A percentile compares a stretch with the other conserved stretches of the same genome.
Evolutionary conservation across 2,797 vertebrate genomes (phyloP).

Genomic region (Botia kubotai): DNA sequence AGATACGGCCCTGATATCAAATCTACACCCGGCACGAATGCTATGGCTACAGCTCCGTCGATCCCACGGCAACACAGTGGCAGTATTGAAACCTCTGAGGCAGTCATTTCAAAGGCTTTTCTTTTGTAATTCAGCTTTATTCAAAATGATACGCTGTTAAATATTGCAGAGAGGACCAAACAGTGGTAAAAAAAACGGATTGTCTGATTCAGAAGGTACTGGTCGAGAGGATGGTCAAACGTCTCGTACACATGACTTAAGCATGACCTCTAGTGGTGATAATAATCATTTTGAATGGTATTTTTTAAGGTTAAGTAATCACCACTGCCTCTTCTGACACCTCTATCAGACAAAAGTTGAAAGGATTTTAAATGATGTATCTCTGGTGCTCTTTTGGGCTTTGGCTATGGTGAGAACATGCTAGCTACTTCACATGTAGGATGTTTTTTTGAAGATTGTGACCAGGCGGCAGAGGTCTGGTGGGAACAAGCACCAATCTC

Average conservation of each 20-base stretch:
- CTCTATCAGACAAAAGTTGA: constrained; percentile 20
- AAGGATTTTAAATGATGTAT: neutral
- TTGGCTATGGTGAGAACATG: constrained; percentile 37
- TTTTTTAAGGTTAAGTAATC: neutral
- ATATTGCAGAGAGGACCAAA: constrained; percentile 51
- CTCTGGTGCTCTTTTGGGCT: constrained; percentile 7
- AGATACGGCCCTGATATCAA: constrained; percentile 54
- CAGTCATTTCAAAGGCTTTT: constrained; percentile 56
- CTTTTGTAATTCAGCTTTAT: constrained; percentile 51
- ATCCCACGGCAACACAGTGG: constrained; percentile 59
- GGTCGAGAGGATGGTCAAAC: neutral
- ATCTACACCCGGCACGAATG: constrained; percentile 44
- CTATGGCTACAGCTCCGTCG: constrained; percentile 57
- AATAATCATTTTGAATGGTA: neutral
- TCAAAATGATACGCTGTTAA: constrained; percentile 57
- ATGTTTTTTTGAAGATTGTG: neutral
- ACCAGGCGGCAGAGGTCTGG: constrained; percentile 31
- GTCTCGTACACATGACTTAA: constrained; percentile 22
- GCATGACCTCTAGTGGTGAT: constrained; percentile 56
- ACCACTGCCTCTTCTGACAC: constrained; percentile 25
- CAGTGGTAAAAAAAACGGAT: constrained; percentile 49
- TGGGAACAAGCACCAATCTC: constrained; percentile 27
- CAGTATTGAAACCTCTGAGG: constrained; percentile 60
- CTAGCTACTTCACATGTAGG: constrained; percentile 29
- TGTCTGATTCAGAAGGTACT: constrained; percentile 40